Evolutionary conservation across 1,140 invertebrate genomes (phyloP).

Genomic region (Zeugodacus cucurbitae): DNA sequence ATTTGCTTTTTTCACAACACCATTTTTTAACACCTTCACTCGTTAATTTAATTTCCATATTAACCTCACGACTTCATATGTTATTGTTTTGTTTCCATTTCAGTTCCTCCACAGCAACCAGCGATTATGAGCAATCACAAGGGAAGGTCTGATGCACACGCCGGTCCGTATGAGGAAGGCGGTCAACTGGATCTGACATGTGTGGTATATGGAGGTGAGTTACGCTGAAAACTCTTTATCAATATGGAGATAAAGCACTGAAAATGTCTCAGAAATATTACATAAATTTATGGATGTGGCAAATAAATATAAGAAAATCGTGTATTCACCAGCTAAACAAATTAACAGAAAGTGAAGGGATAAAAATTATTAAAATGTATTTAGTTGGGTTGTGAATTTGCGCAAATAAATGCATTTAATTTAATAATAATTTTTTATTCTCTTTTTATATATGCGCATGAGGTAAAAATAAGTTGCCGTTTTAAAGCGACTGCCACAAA

Average conservation of each 20-base stretch:
- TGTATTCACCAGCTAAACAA: too few relatives aligned
- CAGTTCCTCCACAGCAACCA: conserved; percentile 85
- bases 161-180: conserved; percentile 88
- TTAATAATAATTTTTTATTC: too few relatives aligned
- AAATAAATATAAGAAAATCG: too few relatives aligned
- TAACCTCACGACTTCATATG: too few relatives aligned
- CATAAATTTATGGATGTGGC: too few relatives aligned
- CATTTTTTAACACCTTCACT: not conserved
- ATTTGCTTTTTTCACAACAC: not conserved
- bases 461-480: not conserved
- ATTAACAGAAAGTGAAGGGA: too few relatives aligned
- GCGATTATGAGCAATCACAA: conserved; percentile 83
- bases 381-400: too few relatives aligned
- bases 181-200: conserved; percentile 84
- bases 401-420: too few relatives aligned
- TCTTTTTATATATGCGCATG: not conserved
- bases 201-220: conserved; percentile 85
- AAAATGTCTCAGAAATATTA: too few relatives aligned
- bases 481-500: not conserved
- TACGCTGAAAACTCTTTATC: not conserved
- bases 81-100: conserved; percentile 52
- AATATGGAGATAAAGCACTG: too few relatives aligned
- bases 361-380: too few relatives aligned
- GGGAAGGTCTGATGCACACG: conserved; percentile 74
- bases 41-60: too few relatives aligned